A percentile compares a stretch with the other conserved stretches of the same genome.
Conservation (phyloP, 2,797 vertebrate species). For the Microcaecilia unicolor region DNA sequence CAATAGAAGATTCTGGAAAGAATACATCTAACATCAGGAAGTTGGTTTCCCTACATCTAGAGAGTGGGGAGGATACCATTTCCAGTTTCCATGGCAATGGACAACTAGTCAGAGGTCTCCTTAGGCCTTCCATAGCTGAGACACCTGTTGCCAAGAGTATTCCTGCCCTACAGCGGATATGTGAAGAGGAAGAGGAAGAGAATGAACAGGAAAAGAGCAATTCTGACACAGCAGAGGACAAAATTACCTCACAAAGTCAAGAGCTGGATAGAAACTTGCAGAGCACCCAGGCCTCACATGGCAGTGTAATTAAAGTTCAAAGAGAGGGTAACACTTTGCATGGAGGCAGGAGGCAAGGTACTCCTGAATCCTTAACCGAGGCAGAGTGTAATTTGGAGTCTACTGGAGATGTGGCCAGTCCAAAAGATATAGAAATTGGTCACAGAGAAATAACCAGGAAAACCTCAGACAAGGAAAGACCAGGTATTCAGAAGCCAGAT, state of each 20-base stretch:
- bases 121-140: slow-evolving; percentile 47
- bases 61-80: slow-evolving; percentile 7
- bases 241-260: slow-evolving; percentile 34
- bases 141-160: slow-evolving; percentile 52
- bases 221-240: background rate
- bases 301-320: background rate
- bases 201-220: slow-evolving; percentile 45
- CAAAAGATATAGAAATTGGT: background rate
- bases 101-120: slow-evolving; percentile 29
- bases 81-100: background rate
- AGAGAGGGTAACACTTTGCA: too few species aligned
- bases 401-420: too few species aligned
- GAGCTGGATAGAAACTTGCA: slow-evolving; percentile 38
- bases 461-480: too few species aligned
- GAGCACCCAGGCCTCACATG: background rate
- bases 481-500: too few species aligned
- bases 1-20: slow-evolving; percentile 24
- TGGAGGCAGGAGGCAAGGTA: background rate
- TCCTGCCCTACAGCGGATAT: slow-evolving; percentile 67
- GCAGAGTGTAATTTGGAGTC: rapidly evolving
- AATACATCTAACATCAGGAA: background rate
- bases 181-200: slow-evolving; percentile 65
- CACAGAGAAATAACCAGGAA: background rate
- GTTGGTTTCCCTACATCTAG: background rate
- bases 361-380: background rate